Evolutionary conservation across 2,888 invertebrate genomes (phyloP), one percentile per base, ranked within the genome.

Genomic region (Fabriciana adippe): DNA sequence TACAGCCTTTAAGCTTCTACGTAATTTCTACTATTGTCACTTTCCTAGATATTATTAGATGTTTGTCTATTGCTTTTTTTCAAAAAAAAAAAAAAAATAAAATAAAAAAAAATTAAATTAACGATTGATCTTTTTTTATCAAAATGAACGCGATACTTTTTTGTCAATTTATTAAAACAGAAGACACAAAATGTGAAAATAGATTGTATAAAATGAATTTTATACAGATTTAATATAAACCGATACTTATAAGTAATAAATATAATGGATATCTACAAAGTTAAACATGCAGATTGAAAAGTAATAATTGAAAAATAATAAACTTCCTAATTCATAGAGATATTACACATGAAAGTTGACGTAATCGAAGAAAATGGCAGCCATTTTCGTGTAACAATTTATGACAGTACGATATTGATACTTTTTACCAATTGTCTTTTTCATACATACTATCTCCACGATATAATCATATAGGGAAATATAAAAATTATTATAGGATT

Each of bases 1-100:
- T 87, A 88, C 87, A 88, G 87, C 87, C 67, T 76, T 79, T 79
- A 88, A 89, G 89, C 90, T 82, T 85, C 89, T 89, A 89, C 82
- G 83, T 88, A 88, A 79, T 82, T 78, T 78, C 91, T 91, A 92
- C 90, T 92, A 92, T 92, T 92, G 92, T 92, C 92, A 86, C 86
- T 87, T 89, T 83, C 85, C 86, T 90, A 90, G 82, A 79, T 83
- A 83, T 79, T 80, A 72, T 79, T 80, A 82, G 51, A 69, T 65
- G 65, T 41, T 41, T 41, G 35, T 62, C 71, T 71, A 71, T 69
- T 67, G 67, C 65, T 69, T 61, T 71, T 56, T 18, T 55, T 21
- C 8, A 66, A 55, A 18, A 47, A 3, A 26, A n/a, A 48, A 59
- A 57, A 55, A 18, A 54, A 45, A n/a, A n/a, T n/a, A 47, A 3